Evolutionary conservation across 23 tunicate species (phyloP), one percentile per base, ranked within the genome.

Genomic region (Trididemnum nubilum): DNA sequence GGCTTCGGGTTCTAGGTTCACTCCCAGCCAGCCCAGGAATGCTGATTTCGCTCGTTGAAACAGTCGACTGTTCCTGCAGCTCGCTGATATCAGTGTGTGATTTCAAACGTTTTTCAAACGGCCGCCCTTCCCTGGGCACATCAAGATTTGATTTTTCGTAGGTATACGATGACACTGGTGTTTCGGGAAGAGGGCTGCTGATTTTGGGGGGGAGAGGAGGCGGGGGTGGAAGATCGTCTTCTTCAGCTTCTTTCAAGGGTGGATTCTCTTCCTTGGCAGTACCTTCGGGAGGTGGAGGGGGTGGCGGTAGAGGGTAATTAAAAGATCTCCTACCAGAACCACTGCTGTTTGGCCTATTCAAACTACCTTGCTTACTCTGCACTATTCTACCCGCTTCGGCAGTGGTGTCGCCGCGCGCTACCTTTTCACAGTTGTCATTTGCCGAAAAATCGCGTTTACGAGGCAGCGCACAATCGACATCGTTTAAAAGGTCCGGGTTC

Each of bases 401-500:
- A 24, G 22, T 61, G 38, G 4, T 61, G 32, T 69, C 52, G 15
- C 40, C 36, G 31, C 28, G 67, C 38, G 37, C 15, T 64, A 64
- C 63, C 9, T 5, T 22, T 51, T 49, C 83, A 77, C 83, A 15
- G 82, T 84, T 84, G 88, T 84, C 88, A 84, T 75, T 84, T 76
- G 75, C 79, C 49, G 77, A 30, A 38, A 37, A 73, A 63, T 4
- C 69, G 23, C 69, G 57, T n/a, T n/a, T n/a, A n/a, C n/a, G n/a
- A n/a, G n/a, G n/a, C n/a, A n/a, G n/a, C n/a, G n/a, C n/a, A n/a
- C n/a, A n/a, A n/a, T n/a, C n/a, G n/a, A n/a, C n/a, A 61, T 37
- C 63, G 32, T 29, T 54, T 77, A 77, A 77, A 22, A 77, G 5
- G 36, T 77, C 81, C 24, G 81, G 67, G 36, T 33, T 31, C 58